These are phyloP conservation scores for Anodontia alba DNA, from an alignment of 2,888 invertebrate species.

Conservation along the genomic window DNA sequence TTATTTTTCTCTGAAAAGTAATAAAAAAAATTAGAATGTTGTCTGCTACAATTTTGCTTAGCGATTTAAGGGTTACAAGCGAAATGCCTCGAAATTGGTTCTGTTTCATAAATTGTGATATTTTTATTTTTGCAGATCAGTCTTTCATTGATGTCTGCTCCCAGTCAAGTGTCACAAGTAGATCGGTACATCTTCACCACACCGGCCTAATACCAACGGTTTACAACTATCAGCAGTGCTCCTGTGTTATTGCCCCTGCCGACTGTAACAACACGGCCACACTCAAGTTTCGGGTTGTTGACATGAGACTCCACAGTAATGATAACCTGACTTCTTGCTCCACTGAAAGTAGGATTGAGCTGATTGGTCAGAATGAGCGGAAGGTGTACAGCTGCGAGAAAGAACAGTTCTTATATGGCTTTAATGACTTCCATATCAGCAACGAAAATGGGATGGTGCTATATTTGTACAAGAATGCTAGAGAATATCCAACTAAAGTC, in stretches of 20 bases:
- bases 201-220: constrained; percentile 36
- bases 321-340: constrained; percentile 58
- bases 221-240: constrained; percentile 52
- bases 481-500: constrained; percentile 59
- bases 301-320: constrained; percentile 59
- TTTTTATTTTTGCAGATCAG: constrained; percentile 43
- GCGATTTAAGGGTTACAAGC: too few species aligned
- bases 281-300: constrained; percentile 57
- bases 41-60: too few species aligned
- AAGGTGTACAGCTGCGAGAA: constrained; percentile 36
- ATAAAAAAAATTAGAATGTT: too few species aligned
- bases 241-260: constrained; percentile 63
- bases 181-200: constrained; percentile 48
- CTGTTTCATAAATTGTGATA: too few species aligned
- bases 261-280: constrained; percentile 63
- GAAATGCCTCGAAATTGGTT: too few species aligned
- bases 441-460: constrained; percentile 51
- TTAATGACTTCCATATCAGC: constrained; percentile 42
- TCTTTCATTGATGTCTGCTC: constrained; percentile 56
- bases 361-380: constrained; percentile 49
- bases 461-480: constrained; percentile 58
- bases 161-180: constrained; percentile 44
- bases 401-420: constrained; percentile 45
- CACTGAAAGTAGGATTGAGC: constrained; percentile 50
- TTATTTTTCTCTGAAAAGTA: too few species aligned